Evolutionary conservation across 2,113 vertebrate species (phyloP).

Genomic region (Nesospiza acunhae): DNA sequence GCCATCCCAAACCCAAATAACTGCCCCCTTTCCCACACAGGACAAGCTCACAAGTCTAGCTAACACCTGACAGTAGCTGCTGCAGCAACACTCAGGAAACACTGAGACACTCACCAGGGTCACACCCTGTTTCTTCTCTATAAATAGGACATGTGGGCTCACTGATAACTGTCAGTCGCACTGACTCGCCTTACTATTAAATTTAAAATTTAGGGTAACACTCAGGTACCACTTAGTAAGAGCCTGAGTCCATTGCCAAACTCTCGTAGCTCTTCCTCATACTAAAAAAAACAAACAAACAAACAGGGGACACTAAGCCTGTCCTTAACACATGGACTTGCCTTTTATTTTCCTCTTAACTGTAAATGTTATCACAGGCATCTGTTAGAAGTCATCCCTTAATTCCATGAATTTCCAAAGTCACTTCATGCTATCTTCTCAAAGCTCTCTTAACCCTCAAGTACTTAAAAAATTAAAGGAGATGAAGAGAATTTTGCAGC

Average conservation of each 20-base stretch:
- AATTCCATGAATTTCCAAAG: background rate
- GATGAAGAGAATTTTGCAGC: background rate
- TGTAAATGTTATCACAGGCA: background rate
- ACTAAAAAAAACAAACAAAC: background rate
- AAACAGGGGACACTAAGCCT: background rate
- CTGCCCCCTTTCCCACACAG: background rate
- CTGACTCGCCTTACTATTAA: background rate
- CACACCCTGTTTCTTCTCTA: background rate
- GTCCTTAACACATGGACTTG: background rate
- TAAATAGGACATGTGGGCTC: background rate
- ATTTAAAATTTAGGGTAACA: background rate
- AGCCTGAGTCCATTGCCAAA: background rate
- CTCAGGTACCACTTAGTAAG: fast-evolving
- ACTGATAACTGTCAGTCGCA: background rate
- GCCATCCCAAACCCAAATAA: background rate
- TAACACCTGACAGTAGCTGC: background rate
- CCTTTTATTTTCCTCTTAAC: background rate
- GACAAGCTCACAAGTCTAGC: fast-evolving
- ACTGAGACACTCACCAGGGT: fast-evolving
- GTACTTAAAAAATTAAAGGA: background rate
- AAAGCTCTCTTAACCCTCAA: background rate
- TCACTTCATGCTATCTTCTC: background rate
- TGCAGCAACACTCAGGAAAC: background rate
- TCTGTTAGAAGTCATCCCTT: background rate
- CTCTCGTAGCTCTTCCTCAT: background rate